Conservation (phyloP, 2,113 vertebrate genomes). For the Antennarius striatus region DNA sequence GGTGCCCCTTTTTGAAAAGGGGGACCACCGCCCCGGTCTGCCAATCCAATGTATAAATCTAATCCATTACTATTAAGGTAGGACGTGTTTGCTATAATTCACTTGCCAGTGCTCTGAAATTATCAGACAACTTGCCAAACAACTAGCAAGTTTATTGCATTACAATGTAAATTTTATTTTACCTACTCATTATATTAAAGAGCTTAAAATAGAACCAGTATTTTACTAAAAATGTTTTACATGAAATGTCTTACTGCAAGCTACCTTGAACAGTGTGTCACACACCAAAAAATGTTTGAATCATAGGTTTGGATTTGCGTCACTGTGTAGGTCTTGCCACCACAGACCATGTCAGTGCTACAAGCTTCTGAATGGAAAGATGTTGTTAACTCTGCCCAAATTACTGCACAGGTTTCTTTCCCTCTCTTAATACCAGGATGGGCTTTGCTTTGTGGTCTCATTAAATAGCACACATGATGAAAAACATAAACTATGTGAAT, state of each 20-base stretch:
- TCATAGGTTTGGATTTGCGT: slow-evolving; percentile 55
- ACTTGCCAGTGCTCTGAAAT: no score
- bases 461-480: slow-evolving; percentile 62
- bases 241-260: slow-evolving; percentile 26
- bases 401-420: slow-evolving; percentile 66
- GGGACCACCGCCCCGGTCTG: no score
- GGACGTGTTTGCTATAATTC: no score
- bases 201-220: not conserved
- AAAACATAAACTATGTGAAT: slow-evolving; percentile 65
- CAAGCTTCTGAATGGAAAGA: slow-evolving; percentile 63
- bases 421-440: slow-evolving; percentile 68
- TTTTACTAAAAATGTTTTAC: slow-evolving; percentile 32
- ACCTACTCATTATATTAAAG: no score
- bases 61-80: no score
- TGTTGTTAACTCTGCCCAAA: slow-evolving; percentile 61
- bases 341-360: slow-evolving; percentile 58
- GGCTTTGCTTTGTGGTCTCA: slow-evolving; percentile 71
- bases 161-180: no score
- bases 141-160: no score
- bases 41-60: no score
- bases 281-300: slow-evolving; percentile 32
- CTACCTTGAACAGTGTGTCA: slow-evolving; percentile 41
- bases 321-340: slow-evolving; percentile 61
- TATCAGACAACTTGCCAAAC: no score
- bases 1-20: no score